Evolutionary conservation across 23 tunicate species (phyloP), one percentile per base, ranked within the genome.

Genomic region (Styela plicata): DNA sequence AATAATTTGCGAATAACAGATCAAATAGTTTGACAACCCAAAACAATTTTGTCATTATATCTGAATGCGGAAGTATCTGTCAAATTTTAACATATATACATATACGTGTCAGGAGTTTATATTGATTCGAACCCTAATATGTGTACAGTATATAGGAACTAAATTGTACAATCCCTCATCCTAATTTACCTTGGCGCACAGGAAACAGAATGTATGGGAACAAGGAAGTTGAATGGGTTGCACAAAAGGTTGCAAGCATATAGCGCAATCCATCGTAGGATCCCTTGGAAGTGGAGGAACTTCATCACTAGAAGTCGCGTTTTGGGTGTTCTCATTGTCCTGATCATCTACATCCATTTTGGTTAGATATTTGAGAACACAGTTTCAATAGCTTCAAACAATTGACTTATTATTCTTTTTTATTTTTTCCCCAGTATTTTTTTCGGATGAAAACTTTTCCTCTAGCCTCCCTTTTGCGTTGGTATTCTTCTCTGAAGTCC

Each of bases 111-210:
- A n/a, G n/a, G n/a, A n/a, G n/a, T n/a, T n/a, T n/a, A n/a, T n/a
- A n/a, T n/a, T n/a, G n/a, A n/a, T n/a, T n/a, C n/a, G n/a, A n/a
- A n/a, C n/a, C n/a, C n/a, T n/a, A n/a, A n/a, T n/a, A n/a, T n/a
- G n/a, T n/a, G n/a, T n/a, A n/a, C n/a, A n/a, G n/a, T n/a, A n/a
- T n/a, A n/a, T n/a, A n/a, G n/a, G n/a, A n/a, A n/a, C n/a, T n/a
- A n/a, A n/a, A n/a, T n/a, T n/a, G n/a, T n/a, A n/a, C n/a, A n/a
- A n/a, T n/a, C n/a, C n/a, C n/a, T n/a, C n/a, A n/a, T n/a, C n/a
- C n/a, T n/a, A n/a, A n/a, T n/a, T 69, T 74, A 82, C 95, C 81
- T 89, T 92, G 25, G 91, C 91, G 79, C 97, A 92, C 63, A 92
- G 63, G 78, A 86, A 92, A 80, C 97, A 92, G 63, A 92, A 92